phyloP scores from a whole-genome alignment of 2,797 vertebrate species.

The Micromesistius poutassou region DNA sequence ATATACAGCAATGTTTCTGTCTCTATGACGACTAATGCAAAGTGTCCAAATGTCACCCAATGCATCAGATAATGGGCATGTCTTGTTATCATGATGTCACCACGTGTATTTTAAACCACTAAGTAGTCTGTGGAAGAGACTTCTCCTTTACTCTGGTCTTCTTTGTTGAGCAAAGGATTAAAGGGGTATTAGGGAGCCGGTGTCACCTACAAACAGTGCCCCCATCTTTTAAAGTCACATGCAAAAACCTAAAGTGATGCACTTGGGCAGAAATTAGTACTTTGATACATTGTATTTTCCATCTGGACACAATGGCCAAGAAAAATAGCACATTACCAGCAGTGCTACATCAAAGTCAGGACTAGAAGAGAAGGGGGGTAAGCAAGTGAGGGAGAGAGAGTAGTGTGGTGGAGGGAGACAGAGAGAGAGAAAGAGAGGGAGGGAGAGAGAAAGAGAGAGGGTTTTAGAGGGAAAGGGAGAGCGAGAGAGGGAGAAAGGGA shows the following conservation, averaged over 20 bases:
- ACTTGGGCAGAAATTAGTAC: conserved; percentile 67
- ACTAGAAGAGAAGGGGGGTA: conserved; percentile 41
- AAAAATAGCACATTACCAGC: conserved; percentile 81
- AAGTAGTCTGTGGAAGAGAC: conserved; percentile 54
- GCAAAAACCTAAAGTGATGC: conserved; percentile 59
- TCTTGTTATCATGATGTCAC: conserved; percentile 64
- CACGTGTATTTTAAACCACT: conserved; percentile 50
- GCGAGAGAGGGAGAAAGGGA: conserved; percentile 10
- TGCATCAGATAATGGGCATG: conserved; percentile 60
- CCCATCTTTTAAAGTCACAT: conserved; percentile 67
- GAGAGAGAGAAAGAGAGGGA: conserved; percentile 32
- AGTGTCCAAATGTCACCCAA: conserved; percentile 60
- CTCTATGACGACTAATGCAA: conserved; percentile 62
- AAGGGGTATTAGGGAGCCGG: conserved; percentile 58
- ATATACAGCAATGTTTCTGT: conserved; percentile 57
- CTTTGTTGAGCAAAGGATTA: conserved; percentile 71
- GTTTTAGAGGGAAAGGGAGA: conserved; percentile 40
- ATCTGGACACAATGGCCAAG: conserved; percentile 73
- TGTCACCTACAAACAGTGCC: conserved; percentile 68
- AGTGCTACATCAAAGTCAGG: conserved; percentile 79
- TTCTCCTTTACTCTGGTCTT: conserved; percentile 58
- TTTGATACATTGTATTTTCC: conserved; percentile 82
- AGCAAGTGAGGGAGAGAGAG: conserved; percentile 13
- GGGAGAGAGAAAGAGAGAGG: background rate
- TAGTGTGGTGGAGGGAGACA: conserved; percentile 9